Conservation (phyloP, 1,140 invertebrate species). For the Macrocentrus cingulum region DNA sequence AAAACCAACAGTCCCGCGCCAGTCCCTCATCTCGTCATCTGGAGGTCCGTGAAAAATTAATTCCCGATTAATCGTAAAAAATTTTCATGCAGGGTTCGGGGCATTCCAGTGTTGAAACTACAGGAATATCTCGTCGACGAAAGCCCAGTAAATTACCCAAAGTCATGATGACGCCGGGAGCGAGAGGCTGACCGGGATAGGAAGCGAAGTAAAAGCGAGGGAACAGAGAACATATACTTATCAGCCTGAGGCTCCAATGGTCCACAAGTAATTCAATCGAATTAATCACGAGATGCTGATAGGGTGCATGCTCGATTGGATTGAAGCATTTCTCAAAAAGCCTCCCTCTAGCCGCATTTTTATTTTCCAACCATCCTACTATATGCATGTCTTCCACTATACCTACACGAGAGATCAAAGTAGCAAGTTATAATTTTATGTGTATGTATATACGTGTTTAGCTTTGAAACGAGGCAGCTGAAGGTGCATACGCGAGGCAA, state of each 20-base stretch:
- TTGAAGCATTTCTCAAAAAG: background rate
- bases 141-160: no score
- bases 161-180: no score
- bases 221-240: background rate
- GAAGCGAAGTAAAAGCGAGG: background rate
- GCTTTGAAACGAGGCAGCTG: constrained; percentile 23
- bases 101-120: no score
- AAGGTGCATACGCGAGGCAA: background rate
- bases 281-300: constrained; percentile 4
- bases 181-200: background rate
- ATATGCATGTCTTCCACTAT: no score
- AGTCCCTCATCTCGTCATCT: background rate
- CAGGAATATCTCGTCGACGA: no score
- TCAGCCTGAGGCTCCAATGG: background rate
- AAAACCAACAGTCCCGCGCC: background rate
- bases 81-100: constrained; percentile 6
- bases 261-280: constrained; percentile 1
- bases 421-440: no score
- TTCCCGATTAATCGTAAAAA: constrained; percentile 16
- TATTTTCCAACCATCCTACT: no score
- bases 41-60: constrained; percentile 20
- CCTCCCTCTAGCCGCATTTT: no score
- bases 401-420: no score
- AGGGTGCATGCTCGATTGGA: background rate
- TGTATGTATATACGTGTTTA: no score